phyloP scores from a whole-genome alignment of 2,888 invertebrate species.

The Eupithecia tripunctaria region DNA sequence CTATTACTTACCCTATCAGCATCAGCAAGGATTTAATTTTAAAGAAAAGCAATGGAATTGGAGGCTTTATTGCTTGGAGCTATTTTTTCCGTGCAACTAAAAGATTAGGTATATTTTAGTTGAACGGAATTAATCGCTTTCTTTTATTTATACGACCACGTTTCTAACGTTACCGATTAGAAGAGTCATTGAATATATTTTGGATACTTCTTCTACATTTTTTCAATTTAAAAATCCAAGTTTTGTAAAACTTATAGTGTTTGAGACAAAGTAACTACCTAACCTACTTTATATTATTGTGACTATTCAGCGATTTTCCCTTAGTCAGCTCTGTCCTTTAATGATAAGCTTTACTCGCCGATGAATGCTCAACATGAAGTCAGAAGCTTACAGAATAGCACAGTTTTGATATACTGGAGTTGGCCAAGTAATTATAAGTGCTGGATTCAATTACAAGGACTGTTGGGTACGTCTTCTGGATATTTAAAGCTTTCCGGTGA shows the following conservation, averaged over 20 bases:
- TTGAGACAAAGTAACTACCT: neutral
- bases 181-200: no score
- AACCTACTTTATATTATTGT: neutral
- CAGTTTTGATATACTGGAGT: conserved; percentile 33
- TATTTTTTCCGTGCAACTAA: no score
- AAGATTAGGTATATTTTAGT: no score
- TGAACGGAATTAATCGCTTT: no score
- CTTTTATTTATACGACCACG: no score
- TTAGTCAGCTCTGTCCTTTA: neutral
- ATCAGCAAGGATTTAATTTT: no score
- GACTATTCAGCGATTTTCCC: neutral
- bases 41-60: no score
- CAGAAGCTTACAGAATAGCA: neutral
- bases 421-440: conserved; percentile 35
- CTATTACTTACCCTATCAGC: no score
- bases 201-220: no score
- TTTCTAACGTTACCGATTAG: no score
- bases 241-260: neutral
- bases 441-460: conserved; percentile 32
- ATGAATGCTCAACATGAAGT: neutral
- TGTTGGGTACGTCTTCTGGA: conserved; percentile 22
- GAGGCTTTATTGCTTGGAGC: no score
- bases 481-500: conserved; percentile 17
- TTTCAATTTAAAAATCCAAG: neutral
- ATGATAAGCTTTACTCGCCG: neutral